Evolutionary conservation across 2,888 invertebrate genomes (phyloP), one percentile per base, ranked within the genome.

Genomic region (Aphidius colemani): DNA sequence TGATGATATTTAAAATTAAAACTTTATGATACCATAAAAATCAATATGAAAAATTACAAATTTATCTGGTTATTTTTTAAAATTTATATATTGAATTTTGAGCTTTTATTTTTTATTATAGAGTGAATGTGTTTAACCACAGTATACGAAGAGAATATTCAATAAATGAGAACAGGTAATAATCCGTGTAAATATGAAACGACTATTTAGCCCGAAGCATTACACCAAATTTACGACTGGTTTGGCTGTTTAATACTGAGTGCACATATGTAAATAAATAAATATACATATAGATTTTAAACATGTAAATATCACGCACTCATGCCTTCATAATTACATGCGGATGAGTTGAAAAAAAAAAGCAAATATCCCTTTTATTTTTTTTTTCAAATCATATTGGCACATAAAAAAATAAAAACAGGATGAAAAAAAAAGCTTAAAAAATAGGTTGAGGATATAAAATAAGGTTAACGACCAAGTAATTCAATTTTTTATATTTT

Each of bases 261-360:
- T 41, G 41, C 44, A 39, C 57, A n/a, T 57, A 57, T 57, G 45
- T 45, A 57, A 45, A 57, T 45, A 45, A n/a, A 46, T 45, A 46
- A 46, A 45, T 46, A 46, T 57, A 30, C 57, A 11, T 57, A 46
- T 45, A 57, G 11, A 48, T 30, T 57, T 18, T 46, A 46, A 44
- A 43, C 10, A 39, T 57, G 46, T 57, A 57, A 46, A 39, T 45
- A 45, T 57, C 39, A 57, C 57, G 57, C 39, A 39, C 39, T 57
- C 57, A 57, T 57, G 57, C 57, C n/a, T 48, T 40, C 40, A 40
- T 43, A 30, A n/a, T 39, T 57, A n/a, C 57, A 57, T 57, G 57
- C 57, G 45, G 30, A 57, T 57, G 13, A 57, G 46, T 18, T 57
- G n/a, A 57, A 46, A 46, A 45, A 46, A 7, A n/a, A 57, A 46